Evolutionary conservation across 2,888 invertebrate species (phyloP).

Genomic region (Lochmaea capreae): DNA sequence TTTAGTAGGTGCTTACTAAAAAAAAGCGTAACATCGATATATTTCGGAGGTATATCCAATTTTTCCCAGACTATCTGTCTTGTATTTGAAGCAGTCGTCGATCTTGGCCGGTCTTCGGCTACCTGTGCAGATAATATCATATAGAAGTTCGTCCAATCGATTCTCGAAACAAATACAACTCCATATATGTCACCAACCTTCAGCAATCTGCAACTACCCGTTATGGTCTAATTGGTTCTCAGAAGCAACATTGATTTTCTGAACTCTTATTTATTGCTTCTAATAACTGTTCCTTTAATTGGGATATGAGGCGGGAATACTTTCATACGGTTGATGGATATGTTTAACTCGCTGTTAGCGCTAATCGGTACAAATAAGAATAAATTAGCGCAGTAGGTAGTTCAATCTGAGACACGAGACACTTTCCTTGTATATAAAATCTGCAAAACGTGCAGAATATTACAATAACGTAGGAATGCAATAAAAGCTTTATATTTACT

Average conservation of each 20-base stretch:
- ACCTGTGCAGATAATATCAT: slow-evolving; percentile 59
- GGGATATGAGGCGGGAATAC: slow-evolving; percentile 51
- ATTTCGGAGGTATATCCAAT: neutral
- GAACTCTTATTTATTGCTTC: slow-evolving; percentile 61
- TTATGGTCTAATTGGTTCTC: slow-evolving; percentile 67
- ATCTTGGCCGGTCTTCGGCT: slow-evolving; percentile 52
- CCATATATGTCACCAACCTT: slow-evolving; percentile 65
- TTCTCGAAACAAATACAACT: slow-evolving; percentile 66
- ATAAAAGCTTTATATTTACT: too few species aligned
- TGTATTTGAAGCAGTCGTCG: slow-evolving; percentile 36
- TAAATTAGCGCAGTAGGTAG: slow-evolving; percentile 12
- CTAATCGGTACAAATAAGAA: slow-evolving; percentile 22
- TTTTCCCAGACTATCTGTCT: slow-evolving; percentile 35
- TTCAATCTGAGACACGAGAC: slow-evolving; percentile 2
- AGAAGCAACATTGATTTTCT: slow-evolving; percentile 66
- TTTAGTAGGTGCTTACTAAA: too few species aligned
- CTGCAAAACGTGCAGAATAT: neutral
- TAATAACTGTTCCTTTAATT: slow-evolving; percentile 61
- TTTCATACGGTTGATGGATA: slow-evolving; percentile 38
- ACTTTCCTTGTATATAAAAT: neutral
- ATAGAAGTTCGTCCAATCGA: slow-evolving; percentile 63
- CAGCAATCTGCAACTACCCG: slow-evolving; percentile 65
- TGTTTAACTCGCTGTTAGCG: slow-evolving; percentile 39
- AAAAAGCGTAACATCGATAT: neutral
- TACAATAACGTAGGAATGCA: too few species aligned